Conservation (phyloP, 1,140 invertebrate genomes). For the Drosophila varians region DNA sequence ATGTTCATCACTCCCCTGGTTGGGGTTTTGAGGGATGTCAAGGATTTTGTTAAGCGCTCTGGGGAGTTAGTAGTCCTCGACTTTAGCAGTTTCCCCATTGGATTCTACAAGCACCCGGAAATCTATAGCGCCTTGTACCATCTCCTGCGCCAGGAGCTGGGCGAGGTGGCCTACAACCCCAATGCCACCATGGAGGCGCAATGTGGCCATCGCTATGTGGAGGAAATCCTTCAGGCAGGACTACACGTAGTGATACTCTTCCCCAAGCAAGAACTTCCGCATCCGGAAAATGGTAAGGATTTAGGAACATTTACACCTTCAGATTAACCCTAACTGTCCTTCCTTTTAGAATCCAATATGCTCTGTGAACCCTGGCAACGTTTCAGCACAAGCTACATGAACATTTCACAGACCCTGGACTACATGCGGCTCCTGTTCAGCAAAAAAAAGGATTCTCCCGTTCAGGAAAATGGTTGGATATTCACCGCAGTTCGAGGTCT, state of each 20-base stretch:
- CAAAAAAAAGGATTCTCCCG: conserved; percentile 56
- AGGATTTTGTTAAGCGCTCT: conserved; percentile 85
- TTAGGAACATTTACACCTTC: no score
- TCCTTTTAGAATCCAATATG: conserved; percentile 56
- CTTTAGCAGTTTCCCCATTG: conserved; percentile 83
- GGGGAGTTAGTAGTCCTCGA: conserved; percentile 86
- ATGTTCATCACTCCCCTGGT: conserved; percentile 85
- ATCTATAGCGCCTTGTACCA: conserved; percentile 60
- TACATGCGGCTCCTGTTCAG: conserved; percentile 77
- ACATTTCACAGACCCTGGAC: conserved; percentile 65
- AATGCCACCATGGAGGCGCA: conserved; percentile 40
- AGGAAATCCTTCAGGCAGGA: conserved; percentile 39
- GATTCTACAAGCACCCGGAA: conserved; percentile 78
- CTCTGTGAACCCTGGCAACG: conserved; percentile 72
- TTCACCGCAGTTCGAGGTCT: conserved; percentile 64
- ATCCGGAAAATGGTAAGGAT: conserved; percentile 76
- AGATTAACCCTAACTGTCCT: no score
- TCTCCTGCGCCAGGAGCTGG: conserved; percentile 62
- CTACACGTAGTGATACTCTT: conserved; percentile 61
- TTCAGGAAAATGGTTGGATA: conserved; percentile 74
- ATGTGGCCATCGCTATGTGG: conserved; percentile 58
- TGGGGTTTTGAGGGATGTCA: conserved; percentile 84
- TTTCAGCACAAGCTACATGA: conserved; percentile 72
- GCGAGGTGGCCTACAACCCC: conserved; percentile 54
- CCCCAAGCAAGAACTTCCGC: conserved; percentile 67